A percentile compares a stretch with the other conserved stretches of the same genome.
Conservation (phyloP, 1,140 invertebrate species). For the Manduca sexta region DNA sequence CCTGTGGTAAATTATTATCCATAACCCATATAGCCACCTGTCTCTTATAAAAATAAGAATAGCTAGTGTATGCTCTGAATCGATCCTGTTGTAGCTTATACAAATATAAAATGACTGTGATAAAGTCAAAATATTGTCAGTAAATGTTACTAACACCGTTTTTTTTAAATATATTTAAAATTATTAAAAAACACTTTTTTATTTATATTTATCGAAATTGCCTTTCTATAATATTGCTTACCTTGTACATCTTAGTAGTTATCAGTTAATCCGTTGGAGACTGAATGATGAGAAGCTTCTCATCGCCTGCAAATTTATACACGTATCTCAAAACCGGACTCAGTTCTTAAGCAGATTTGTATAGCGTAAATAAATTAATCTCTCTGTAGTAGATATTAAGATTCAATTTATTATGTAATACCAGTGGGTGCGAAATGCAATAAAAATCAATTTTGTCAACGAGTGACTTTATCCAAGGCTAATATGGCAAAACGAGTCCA, state of each 20-base stretch:
- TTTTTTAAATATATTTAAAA: too few relatives aligned
- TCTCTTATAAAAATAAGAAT: too few relatives aligned
- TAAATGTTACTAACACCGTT: too few relatives aligned
- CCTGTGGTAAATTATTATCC: too few relatives aligned
- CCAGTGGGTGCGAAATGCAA: constrained; percentile 2
- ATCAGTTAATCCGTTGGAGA: constrained; percentile 9
- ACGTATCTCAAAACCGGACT: constrained; percentile 10
- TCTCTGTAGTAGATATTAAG: constrained; percentile 10
- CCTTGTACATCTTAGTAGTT: constrained; percentile 18
- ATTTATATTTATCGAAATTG: too few relatives aligned
- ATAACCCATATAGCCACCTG: too few relatives aligned
- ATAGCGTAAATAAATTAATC: constrained; percentile 5
- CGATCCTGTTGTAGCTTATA: too few relatives aligned
- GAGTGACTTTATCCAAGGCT: constrained; percentile 15
- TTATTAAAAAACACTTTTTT: too few relatives aligned
- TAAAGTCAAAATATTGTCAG: too few relatives aligned
- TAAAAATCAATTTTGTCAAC: constrained; percentile 15
- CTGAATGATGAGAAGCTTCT: constrained; percentile 16
- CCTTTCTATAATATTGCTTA: background rate
- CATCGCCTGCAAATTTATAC: constrained; percentile 16
- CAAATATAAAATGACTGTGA: too few relatives aligned
- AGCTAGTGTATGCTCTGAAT: too few relatives aligned
- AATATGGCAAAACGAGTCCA: constrained; percentile 17
- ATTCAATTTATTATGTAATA: constrained; percentile 10
- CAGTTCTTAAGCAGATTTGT: constrained; percentile 1